Evolutionary conservation across 2,113 vertebrate species (phyloP), one percentile per base, ranked within the genome.

Genomic region (Nicator chloris): DNA sequence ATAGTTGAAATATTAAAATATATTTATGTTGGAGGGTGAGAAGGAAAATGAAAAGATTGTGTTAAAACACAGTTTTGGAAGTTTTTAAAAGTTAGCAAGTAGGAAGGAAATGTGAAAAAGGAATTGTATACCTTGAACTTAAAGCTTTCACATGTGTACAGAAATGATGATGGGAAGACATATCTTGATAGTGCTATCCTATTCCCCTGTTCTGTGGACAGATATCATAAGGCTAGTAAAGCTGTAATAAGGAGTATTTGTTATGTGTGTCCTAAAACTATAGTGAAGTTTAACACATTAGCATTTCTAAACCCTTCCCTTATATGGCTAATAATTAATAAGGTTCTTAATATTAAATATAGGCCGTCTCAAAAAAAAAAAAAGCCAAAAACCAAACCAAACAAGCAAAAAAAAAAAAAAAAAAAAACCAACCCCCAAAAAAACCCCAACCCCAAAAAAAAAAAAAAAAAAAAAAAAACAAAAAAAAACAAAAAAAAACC

Each of bases 1-100:
- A 51, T 57, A 97, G 60, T 39, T 76, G 33, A 76, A 96, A 91
- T 88, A 94, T 92, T 93, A 90, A 96, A 95, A 92, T 79, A 27
- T 22, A 72, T 84, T 78, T 83, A 59, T 75, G 64, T 40, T 49
- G 9, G 16, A 78, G 24, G 7, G 21, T 70, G 37, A 7, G 31
- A 54, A 95, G 7, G 23, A 72, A 76, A 82, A 90, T 19, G 0
- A 85, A 80, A 76, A 71, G 10, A 35, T 11, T 63, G 31, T 66
- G 9, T 65, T 88, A 80, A 94, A 93, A 53, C 45, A 30, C 3
- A 0, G 10, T 11, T 93, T 90, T 59, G n/a, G 14, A 68, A 92
- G 35, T 37, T 85, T 76, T 47, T 37, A 15, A 27, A 83, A 76
- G 50, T 82, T 57, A 53, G 3, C 18, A 70, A 13, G 9, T n/a